These are phyloP conservation scores for Gryllus bimaculatus DNA, from an alignment of 1,140 invertebrate genomes.

Conservation along the genomic window DNA sequence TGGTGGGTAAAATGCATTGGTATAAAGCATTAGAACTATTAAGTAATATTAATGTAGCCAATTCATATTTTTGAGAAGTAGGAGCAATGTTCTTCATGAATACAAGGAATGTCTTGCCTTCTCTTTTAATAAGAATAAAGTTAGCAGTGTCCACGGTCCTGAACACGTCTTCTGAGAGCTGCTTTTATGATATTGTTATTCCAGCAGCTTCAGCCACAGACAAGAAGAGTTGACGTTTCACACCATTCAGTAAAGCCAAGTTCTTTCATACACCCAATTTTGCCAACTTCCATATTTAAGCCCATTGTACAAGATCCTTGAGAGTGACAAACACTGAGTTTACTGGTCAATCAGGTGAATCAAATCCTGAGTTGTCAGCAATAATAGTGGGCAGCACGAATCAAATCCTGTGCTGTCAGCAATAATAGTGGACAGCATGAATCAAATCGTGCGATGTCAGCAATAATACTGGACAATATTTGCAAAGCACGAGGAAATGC, in stretches of 20 bases:
- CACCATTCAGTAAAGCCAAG: conserved; percentile 94
- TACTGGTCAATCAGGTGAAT: conserved; percentile 87
- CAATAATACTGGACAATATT: too few species aligned
- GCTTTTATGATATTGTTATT: conserved; percentile 96
- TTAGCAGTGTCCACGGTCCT: conserved; percentile 80
- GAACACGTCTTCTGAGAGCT: conserved; percentile 81
- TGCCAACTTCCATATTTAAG: conserved; percentile 83
- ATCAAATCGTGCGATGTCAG: too few species aligned
- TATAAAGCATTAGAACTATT: too few species aligned
- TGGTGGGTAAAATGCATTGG: too few species aligned
- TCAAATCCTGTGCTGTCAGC: too few species aligned
- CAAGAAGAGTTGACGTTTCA: conserved; percentile 90
- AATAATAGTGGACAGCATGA: too few species aligned
- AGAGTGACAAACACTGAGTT: conserved; percentile 82
- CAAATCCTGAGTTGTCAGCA: conserved; percentile 97
- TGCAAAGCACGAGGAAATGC: conserved; percentile 82
- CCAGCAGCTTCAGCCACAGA: conserved; percentile 96
- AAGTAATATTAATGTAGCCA: too few species aligned
- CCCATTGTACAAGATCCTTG: conserved; percentile 68
- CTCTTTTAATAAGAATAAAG: too few species aligned
- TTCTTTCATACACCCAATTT: conserved; percentile 75
- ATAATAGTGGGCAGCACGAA: conserved; percentile 92
- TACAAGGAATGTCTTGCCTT: too few species aligned
- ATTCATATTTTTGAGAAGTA: too few species aligned
- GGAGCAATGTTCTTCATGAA: too few species aligned